Percentiles rank a stretch among this genome's conserved stretches.
phyloP scores from a whole-genome alignment of 2,888 invertebrate genomes.

The Cynaeus angustus region DNA sequence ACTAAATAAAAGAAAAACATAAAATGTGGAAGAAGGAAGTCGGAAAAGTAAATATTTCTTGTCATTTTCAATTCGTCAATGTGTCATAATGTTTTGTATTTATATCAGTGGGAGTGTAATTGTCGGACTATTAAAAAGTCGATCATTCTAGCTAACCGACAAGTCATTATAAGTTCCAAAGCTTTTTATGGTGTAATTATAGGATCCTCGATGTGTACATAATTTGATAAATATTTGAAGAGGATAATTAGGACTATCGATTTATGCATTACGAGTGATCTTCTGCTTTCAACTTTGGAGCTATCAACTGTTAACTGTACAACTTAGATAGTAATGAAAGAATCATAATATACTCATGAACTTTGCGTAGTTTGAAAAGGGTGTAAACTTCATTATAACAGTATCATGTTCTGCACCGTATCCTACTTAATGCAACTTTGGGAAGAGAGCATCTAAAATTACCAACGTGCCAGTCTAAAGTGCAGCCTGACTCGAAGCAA shows the following conservation, averaged over 20 bases:
- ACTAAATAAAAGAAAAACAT: no score
- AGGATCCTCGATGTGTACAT: conserved; percentile 1
- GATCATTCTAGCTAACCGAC: neutral
- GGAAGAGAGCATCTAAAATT: conserved; percentile 9
- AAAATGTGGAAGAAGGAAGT: no score
- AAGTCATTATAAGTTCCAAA: neutral
- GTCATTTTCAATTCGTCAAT: no score
- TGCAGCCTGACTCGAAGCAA: conserved; percentile 8
- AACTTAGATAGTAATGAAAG: conserved; percentile 13
- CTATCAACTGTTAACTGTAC: conserved; percentile 7
- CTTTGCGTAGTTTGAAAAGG: conserved; percentile 8
- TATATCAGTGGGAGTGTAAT: neutral
- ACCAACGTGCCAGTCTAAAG: conserved; percentile 4
- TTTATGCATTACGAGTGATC: conserved; percentile 27
- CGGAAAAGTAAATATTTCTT: no score
- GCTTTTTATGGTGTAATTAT: conserved; percentile 1
- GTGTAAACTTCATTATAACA: conserved; percentile 11
- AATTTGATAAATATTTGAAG: conserved; percentile 5
- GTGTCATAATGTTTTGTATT: no score
- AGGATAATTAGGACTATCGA: conserved; percentile 9
- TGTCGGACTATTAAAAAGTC: neutral
- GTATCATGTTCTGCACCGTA: neutral
- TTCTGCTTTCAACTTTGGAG: conserved; percentile 5
- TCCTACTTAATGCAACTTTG: conserved; percentile 5
- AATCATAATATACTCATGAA: conserved; percentile 20